Evolutionary conservation across 2,888 invertebrate species (phyloP).

Genomic region (Torymus aiolomorphi): DNA sequence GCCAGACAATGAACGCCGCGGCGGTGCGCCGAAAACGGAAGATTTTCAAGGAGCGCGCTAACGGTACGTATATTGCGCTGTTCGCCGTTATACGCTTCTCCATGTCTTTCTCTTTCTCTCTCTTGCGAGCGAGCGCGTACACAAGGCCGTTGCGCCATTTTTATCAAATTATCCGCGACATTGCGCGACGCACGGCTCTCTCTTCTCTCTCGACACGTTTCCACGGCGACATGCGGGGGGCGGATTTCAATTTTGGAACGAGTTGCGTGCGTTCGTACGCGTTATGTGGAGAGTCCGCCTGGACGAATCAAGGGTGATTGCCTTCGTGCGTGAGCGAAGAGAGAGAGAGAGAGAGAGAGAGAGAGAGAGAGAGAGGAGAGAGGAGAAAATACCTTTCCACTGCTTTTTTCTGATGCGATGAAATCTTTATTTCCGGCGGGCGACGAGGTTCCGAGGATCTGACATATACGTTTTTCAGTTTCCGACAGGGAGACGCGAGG

Average conservation of each 20-base stretch:
- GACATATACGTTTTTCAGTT: background rate
- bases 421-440: conserved; percentile 39
- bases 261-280: background rate
- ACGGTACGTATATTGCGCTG: too few relatives aligned
- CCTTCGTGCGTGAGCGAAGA: background rate
- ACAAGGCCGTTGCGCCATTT: conserved; percentile 25
- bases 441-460: conserved; percentile 6
- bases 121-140: too few relatives aligned
- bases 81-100: too few relatives aligned
- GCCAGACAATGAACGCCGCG: conserved; percentile 35
- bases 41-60: conserved; percentile 1
- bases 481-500: background rate
- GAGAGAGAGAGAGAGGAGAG: too few relatives aligned
- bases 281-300: too few relatives aligned
- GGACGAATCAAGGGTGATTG: background rate
- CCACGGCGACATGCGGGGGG: background rate
- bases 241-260: conserved; percentile 49
- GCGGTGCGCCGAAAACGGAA: background rate
- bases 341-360: too few relatives aligned
- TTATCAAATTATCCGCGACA: conserved; percentile 56
- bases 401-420: background rate
- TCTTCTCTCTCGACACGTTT: conserved; percentile 25
- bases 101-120: too few relatives aligned
- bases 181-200: conserved; percentile 23
- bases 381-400: too few relatives aligned